phyloP scores from a whole-genome alignment of 2,113 vertebrate genomes.

The Odocoileus hemionus region DNA sequence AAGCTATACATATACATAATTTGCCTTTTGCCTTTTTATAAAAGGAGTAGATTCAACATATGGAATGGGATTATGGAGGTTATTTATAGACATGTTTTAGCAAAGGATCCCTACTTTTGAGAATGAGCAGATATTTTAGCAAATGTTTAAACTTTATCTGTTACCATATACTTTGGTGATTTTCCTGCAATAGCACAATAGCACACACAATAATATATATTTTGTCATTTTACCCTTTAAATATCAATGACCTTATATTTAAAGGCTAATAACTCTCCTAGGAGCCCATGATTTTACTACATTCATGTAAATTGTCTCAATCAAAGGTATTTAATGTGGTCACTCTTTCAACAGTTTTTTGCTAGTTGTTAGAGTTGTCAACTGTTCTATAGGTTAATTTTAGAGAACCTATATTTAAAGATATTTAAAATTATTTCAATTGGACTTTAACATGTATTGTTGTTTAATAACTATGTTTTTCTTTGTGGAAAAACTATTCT shows the following conservation, averaged over 20 bases:
- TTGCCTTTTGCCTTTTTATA: background rate
- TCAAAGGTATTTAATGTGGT: background rate
- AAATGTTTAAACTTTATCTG: background rate
- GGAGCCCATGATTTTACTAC: background rate
- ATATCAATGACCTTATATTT: background rate
- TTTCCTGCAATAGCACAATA: background rate
- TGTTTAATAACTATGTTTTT: background rate
- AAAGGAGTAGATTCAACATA: background rate
- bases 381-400: background rate
- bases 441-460: background rate
- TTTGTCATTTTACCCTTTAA: background rate
- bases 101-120: background rate
- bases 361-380: background rate
- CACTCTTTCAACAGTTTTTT: background rate
- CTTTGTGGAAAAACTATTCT: background rate
- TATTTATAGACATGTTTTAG: background rate
- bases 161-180: background rate
- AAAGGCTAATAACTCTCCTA: background rate
- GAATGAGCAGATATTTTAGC: background rate
- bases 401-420: background rate
- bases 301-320: background rate
- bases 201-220: background rate
- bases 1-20: background rate
- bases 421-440: background rate
- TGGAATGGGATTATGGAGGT: background rate